Conservation (phyloP, 2,888 invertebrate genomes). For the Cyaniris semiargus region DNA sequence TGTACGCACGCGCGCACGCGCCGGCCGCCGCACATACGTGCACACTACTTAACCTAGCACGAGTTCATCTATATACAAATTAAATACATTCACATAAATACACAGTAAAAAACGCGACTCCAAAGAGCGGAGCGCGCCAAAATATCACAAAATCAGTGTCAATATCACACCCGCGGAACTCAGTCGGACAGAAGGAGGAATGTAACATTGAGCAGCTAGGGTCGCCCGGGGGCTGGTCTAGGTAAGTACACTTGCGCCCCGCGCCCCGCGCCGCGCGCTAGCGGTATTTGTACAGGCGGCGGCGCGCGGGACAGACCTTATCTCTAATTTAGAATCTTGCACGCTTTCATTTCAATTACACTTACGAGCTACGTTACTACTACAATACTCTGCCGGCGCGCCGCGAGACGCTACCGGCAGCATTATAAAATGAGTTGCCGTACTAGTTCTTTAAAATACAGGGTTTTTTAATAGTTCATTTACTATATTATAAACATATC, state of each 20-base stretch:
- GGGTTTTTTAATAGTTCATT: neutral
- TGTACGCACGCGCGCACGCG: neutral
- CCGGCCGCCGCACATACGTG: slow-evolving; percentile 37
- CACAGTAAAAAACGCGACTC: slow-evolving; percentile 34
- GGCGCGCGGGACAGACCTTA: slow-evolving; percentile 58
- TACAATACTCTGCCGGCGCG: slow-evolving; percentile 9
- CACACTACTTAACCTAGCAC: slow-evolving; percentile 41
- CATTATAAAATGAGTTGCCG: neutral
- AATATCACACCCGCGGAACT: slow-evolving; percentile 12
- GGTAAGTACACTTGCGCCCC: slow-evolving; percentile 35
- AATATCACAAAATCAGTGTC: slow-evolving; percentile 33
- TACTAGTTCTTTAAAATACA: neutral
- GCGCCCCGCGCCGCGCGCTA: slow-evolving; percentile 39
- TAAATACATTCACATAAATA: slow-evolving; percentile 31
- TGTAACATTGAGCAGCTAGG: slow-evolving; percentile 23
- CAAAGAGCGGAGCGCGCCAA: slow-evolving; percentile 28
- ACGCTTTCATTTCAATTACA: slow-evolving; percentile 59
- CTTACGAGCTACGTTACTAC: slow-evolving; percentile 36
- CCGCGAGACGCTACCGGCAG: neutral
- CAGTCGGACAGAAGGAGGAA: slow-evolving; percentile 20
- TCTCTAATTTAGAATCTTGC: slow-evolving; percentile 71
- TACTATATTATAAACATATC: neutral
- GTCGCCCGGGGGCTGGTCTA: slow-evolving; percentile 24
- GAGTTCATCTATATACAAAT: slow-evolving; percentile 39
- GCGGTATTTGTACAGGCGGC: slow-evolving; percentile 40